These are phyloP conservation scores for Epinephelus awoara DNA, from an alignment of 2,797 vertebrate species.

Conservation along the genomic window DNA sequence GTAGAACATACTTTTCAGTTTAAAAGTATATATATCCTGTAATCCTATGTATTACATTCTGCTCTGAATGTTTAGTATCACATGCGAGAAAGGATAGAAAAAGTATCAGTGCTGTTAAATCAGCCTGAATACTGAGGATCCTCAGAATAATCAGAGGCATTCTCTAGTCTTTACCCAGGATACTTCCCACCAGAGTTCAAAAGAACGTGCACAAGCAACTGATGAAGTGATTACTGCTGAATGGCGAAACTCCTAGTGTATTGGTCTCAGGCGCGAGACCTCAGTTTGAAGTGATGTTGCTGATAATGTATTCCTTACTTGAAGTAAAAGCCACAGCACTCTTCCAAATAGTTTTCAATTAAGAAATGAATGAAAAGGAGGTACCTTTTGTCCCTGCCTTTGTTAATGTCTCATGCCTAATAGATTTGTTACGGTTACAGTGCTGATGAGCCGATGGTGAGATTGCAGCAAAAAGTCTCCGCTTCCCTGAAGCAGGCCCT, in stretches of 20 bases:
- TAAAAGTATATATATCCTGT: not conserved
- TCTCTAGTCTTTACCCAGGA: conserved; percentile 13
- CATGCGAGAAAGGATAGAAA: conserved; percentile 19
- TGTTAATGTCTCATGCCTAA: conserved; percentile 15
- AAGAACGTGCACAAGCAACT: conserved; percentile 21
- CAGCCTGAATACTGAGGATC: conserved; percentile 22
- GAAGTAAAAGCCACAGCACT: not conserved
- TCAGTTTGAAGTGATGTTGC: not conserved
- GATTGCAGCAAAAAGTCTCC: conserved; percentile 93
- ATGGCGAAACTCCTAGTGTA: conserved; percentile 21
- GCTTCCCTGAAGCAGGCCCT: conserved; percentile 95
- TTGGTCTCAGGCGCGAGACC: not conserved
- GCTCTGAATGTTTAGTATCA: not conserved
- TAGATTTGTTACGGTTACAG: conserved; percentile 77
- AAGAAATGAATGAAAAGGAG: not conserved
- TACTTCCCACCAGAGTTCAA: conserved; percentile 32
- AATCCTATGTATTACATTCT: not conserved
- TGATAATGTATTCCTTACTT: not conserved
- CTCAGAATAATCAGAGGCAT: not conserved
- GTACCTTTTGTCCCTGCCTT: not conserved
- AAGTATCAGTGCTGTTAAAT: conserved; percentile 25
- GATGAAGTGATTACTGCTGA: conserved; percentile 29
- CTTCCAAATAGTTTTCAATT: conserved; percentile 13
- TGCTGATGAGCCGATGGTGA: conserved; percentile 92
- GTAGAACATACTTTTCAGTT: not conserved